phyloP scores from a whole-genome alignment of 2,888 invertebrate genomes.

The Leptura quadrifasciata region DNA sequence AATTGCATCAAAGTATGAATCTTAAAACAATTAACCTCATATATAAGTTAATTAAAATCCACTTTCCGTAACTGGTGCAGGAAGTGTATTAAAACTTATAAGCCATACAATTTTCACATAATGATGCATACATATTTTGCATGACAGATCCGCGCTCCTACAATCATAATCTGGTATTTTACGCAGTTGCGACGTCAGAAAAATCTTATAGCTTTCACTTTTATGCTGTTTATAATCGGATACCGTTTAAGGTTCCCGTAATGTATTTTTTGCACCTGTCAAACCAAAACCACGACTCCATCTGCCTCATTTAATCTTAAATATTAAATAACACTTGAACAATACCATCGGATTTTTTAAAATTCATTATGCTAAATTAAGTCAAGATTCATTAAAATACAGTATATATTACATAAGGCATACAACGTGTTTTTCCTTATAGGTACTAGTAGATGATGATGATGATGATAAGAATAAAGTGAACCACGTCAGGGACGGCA shows the following conservation, averaged over 20 bases:
- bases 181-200: conserved; percentile 43
- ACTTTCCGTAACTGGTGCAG: conserved; percentile 42
- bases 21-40: conserved; percentile 50
- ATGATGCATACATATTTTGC: conserved; percentile 14
- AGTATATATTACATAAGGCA: neutral
- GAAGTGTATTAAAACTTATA: conserved; percentile 32
- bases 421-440: conserved; percentile 12
- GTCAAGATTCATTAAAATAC: neutral
- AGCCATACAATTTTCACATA: conserved; percentile 8
- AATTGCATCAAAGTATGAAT: conserved; percentile 45
- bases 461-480: neutral
- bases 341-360: conserved; percentile 37
- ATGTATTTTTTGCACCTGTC: conserved; percentile 29
- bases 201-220: conserved; percentile 53
- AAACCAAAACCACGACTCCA: conserved; percentile 30
- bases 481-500: neutral
- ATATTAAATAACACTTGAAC: conserved; percentile 37
- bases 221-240: conserved; percentile 36
- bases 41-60: conserved; percentile 49
- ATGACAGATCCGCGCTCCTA: neutral
- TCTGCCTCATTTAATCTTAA: conserved; percentile 38
- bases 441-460: neutral
- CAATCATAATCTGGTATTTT: conserved; percentile 35
- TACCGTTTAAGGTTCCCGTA: conserved; percentile 26
- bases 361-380: conserved; percentile 10